Conservation (phyloP, 2,113 vertebrate genomes). For the Scomber japonicus region DNA sequence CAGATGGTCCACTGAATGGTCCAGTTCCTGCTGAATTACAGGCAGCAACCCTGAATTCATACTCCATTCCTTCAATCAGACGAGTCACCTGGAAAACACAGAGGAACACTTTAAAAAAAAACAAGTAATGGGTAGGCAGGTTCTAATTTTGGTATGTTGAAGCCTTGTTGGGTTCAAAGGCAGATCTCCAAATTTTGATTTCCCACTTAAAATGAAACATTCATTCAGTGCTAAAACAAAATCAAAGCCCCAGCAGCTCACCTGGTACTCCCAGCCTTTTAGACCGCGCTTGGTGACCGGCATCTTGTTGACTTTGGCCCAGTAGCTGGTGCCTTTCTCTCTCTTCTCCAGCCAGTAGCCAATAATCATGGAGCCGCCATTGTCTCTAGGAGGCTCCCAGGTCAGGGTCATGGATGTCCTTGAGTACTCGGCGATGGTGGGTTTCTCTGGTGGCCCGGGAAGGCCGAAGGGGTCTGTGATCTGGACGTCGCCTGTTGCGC, state of each 20-base stretch:
- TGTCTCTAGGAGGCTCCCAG: conserved; percentile 94
- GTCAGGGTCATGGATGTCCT: conserved; percentile 93
- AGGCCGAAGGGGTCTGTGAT: conserved; percentile 95
- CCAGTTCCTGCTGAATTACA: conserved; percentile 93
- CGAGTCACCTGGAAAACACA: conserved; percentile 86
- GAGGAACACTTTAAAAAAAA: too few species aligned
- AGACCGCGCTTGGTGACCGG: conserved; percentile 91
- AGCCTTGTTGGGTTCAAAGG: too few species aligned
- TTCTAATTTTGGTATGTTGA: too few species aligned
- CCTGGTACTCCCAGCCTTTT: conserved; percentile 93
- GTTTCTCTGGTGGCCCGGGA: conserved; percentile 95
- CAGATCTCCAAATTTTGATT: too few species aligned
- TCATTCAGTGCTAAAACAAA: too few species aligned
- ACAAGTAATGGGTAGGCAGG: too few species aligned
- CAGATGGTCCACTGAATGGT: conserved; percentile 94
- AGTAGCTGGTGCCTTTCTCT: conserved; percentile 92
- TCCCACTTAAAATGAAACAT: too few species aligned
- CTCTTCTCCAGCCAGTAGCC: conserved; percentile 98
- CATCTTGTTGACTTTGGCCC: conserved; percentile 93
- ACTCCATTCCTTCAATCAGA: conserved; percentile 93
- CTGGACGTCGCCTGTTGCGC: conserved; percentile 90
- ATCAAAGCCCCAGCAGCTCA: conserved; percentile 62
- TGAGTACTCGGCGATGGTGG: conserved; percentile 88
- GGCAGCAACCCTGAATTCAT: conserved; percentile 97
- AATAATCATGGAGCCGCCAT: conserved; percentile 92